Base-by-base conservation (phyloP, 35 echinoderm and acorn worm genomes). In the Ophioderma brevispina region DNA sequence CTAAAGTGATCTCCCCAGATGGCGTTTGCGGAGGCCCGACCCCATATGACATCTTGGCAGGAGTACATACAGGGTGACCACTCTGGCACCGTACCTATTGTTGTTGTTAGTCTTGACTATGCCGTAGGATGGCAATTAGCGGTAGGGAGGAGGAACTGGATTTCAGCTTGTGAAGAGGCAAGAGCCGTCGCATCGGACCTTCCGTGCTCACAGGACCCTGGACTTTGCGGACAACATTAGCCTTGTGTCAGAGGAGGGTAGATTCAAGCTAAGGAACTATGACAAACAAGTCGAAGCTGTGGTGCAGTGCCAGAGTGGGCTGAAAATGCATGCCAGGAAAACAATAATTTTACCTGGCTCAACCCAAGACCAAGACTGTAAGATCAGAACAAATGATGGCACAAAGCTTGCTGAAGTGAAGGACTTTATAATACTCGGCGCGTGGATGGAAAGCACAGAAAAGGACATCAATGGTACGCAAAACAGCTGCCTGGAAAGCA, bases 401-500 rank as follows among this genome's bases (percentile, higher is more conserved):
- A 38, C 32, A 36, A 25, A 33, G 38, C 38, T 81, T 23, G 38
- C 35, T 32, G 38, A 81, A 38, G 82, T 85, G 35, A 43, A 85
- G 25, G 32, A 63, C 43, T 87, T 87, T 64, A 87, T 38, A 38
- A 77, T 77, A 28, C 55, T 87, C 13, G 85, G 85, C 15, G 52
- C 56, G 17, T 76, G 64, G 64, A 87, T 87, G 55, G 17, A 39
- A 64, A 87, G 85, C 64, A 87, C 85, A 77, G 85, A 87, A 38
- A 87, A 76, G 38, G 85, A 87, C 55, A 75, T 87, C 42, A 37
- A 39, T n/a, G 37, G 33, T 87, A 1, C 25, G 85, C 19, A 87
- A 87, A 30, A 37, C 85, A 33, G n/a, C 59, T 32, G 56, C 85
- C 13, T 87, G 85, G 85, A 87, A 39, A 76, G 85, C 85, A 31